phyloP scores from a whole-genome alignment of 1,140 invertebrate species.

The Philotrypesis tridentata region DNA sequence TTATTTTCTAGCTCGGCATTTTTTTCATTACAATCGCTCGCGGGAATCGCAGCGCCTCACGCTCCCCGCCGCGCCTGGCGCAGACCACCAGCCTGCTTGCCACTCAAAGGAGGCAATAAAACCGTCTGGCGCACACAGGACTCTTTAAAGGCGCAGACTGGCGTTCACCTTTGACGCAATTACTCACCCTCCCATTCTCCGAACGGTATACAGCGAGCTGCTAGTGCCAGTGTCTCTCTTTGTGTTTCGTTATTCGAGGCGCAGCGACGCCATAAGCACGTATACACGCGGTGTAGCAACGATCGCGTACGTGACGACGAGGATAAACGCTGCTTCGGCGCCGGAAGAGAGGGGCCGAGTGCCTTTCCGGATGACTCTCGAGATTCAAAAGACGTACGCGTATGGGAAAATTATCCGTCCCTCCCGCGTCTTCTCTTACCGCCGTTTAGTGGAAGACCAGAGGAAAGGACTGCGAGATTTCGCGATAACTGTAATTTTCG shows the following conservation, averaged over 20 bases:
- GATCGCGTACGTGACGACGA: slow-evolving; percentile 61
- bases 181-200: slow-evolving; percentile 9
- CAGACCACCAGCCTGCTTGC: slow-evolving; percentile 16
- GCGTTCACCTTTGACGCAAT: slow-evolving; percentile 36
- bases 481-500: neutral
- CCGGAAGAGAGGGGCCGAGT: neutral
- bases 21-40: neutral
- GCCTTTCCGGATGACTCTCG: slow-evolving; percentile 51
- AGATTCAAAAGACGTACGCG: slow-evolving; percentile 63
- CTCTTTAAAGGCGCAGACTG: neutral
- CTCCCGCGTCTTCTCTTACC: slow-evolving; percentile 54
- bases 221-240: neutral
- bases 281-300: slow-evolving; percentile 11
- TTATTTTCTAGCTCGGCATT: too few relatives aligned
- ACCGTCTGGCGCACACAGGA: neutral
- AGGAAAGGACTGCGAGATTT: slow-evolving; percentile 46
- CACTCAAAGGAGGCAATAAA: slow-evolving; percentile 31
- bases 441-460: slow-evolving; percentile 49
- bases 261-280: slow-evolving; percentile 5
- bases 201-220: too few relatives aligned
- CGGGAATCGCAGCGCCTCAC: neutral
- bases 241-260: slow-evolving; percentile 26
- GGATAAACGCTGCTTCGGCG: slow-evolving; percentile 56
- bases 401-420: slow-evolving; percentile 67
- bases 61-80: too few relatives aligned